Evolutionary conservation across 2,113 vertebrate species (phyloP), one percentile per base, ranked within the genome.

Genomic region (Orthochromis malagaraziensis): DNA sequence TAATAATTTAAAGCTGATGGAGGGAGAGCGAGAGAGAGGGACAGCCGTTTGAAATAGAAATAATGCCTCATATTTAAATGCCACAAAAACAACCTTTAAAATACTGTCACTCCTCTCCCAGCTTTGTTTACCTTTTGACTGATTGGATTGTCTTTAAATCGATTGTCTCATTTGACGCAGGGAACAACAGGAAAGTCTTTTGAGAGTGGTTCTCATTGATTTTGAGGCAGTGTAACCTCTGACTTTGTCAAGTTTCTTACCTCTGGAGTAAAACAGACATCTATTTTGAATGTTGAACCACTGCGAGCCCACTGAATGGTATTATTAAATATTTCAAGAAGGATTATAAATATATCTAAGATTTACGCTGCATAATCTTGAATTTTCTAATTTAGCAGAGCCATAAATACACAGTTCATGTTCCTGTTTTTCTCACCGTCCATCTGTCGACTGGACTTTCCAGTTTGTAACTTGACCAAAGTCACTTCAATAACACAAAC

Each of bases 401-500:
- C 51, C 86, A 84, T 88, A 85, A 87, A 94, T 82, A 82, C 55
- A 58, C 51, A 51, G 70, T 82, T 84, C 68, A 38, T 94, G 83
- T 47, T 84, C 33, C 83, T 82, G 65, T 90, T 90, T 94, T 89
- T 82, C 85, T 90, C 58, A 84, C 89, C 79, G 84, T 94, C 94
- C 91, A 91, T 93, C 93, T 94, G 90, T 93, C 17, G 65, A 86
- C 91, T 91, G 91, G 90, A 94, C 92, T 92, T 90, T 94, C 73
- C 81, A 40, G 87, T 90, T 94, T 82, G 84, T 86, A 94, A 95
- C 91, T 95, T 95, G 91, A 94, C 93, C 95, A 95, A 95, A 95
- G 95, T 95, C 94, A 95, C 90, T 95, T 94, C 94, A 95, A 95
- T 94, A 95, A 93, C 94, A 94, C 90, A 77, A 54, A 84, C 82